Percentiles rank a stretch among this genome's conserved stretches.
phyloP scores from a whole-genome alignment of 2,888 invertebrate genomes.

The Callinectes sapidus region DNA sequence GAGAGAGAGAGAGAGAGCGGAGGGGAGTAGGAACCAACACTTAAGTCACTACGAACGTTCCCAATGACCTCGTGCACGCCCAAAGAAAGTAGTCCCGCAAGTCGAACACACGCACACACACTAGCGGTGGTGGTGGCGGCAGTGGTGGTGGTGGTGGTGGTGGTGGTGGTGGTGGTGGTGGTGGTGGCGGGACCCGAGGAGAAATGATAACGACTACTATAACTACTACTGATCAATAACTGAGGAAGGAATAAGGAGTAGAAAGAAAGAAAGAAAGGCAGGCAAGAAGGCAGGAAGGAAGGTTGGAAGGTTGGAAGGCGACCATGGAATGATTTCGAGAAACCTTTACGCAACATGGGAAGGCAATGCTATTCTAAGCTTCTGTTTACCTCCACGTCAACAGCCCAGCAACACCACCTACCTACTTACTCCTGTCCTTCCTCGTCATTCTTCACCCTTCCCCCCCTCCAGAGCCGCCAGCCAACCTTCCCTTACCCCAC shows the following conservation, averaged over 20 bases:
- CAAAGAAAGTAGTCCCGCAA: neutral
- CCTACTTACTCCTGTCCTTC: neutral
- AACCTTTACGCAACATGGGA: neutral
- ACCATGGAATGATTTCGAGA: neutral
- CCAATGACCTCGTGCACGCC: neutral
- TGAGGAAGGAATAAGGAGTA: neutral
- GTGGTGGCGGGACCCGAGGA: neutral
- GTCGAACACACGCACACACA: neutral
- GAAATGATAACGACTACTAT: neutral
- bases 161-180: neutral
- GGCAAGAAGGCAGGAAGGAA: too few species aligned
- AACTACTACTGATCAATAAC: neutral
- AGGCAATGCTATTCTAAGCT: constrained; percentile 5
- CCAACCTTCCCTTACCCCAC: neutral
- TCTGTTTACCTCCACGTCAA: constrained; percentile 6
- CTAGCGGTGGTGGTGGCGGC: neutral
- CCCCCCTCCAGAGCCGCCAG: neutral
- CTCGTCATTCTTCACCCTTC: neutral
- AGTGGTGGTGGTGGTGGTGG: too few species aligned
- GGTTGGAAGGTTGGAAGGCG: neutral
- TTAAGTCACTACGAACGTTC: neutral
- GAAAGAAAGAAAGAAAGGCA: too few species aligned
- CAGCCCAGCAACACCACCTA: neutral
- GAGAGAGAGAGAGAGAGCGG: neutral
- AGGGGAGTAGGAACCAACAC: neutral